Base-by-base conservation (phyloP, 2,888 invertebrate species). In the Erannis defoliaria region DNA sequence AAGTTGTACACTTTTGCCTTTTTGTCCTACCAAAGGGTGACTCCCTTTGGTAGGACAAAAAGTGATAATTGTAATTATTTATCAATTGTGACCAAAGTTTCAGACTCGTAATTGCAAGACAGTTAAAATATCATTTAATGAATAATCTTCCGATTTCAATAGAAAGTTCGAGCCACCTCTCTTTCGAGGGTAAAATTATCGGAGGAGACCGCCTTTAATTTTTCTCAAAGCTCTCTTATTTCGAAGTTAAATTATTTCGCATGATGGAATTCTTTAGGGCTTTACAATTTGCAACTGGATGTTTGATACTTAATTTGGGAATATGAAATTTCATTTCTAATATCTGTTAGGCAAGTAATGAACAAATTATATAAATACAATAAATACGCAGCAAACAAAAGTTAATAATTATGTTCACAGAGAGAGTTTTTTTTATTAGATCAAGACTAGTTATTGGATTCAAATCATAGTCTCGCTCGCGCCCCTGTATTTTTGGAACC, bases 1-100 rank as follows among this genome's bases (percentile, higher is more conserved):
- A 90, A 92, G 90, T 92, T 90, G 77, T 81, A 74, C 81, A 82
- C 86, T 85, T 84, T 84, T 81, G 85, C 86, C 91, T 88, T 93
- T 93, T 92, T 91, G 91, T 82, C 77, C 77, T 84, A 80, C 87
- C 86, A 87, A 85, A 88, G 85, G 87, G 86, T 85, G 74, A 79
- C 81, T 77, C 82, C 46, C 31, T 46, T 31, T 31, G 26, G n/a
- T n/a, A 18, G 18, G 46, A 46, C 46, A 46, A 46, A 46, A 46
- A 74, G 85, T 81, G 87, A 92, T 90, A 85, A 92, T 92, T 91
- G 89, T 91, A 92, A 92, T 92, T 91, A 92, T 92, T 92, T 91
- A 88, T 85, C 92, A 86, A 92, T 92, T 92, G 88, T 84, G 82
- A 84, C 76, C 78, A 82, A 89, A 89, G 86, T 90, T 91, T 83